Base-by-base conservation (phyloP, 2,888 invertebrate genomes). In the Seladonia tumulorum region DNA sequence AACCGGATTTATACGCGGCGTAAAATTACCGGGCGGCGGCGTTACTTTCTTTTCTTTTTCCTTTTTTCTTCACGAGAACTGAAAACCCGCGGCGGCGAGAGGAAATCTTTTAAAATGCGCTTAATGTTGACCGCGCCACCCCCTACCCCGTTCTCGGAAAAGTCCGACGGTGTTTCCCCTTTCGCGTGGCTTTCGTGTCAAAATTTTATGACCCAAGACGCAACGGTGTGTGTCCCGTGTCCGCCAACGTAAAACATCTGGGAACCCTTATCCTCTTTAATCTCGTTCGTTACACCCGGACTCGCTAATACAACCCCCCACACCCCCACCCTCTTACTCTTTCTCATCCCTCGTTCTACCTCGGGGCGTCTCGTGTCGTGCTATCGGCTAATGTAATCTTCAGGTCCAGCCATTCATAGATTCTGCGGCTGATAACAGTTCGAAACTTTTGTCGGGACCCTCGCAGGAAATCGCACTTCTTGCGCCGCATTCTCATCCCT, bases 321-420 rank as follows among this genome's bases (percentile, higher is more conserved):
- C 63, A 12, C 42, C 8, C n/a, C 74, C 80, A 76, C 12, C 1
- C 53, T 10, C 14, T 14, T 60, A 5, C 25, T 39, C 68, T 68
- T 76, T 76, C 82, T 76, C 79, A 47, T 83, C 63, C 84, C 85
- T 47, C 39, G 68, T 68, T 80, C 82, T 75, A 77, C 79, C 88
- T 79, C 70, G 74, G 72, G 83, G 86, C 86, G 79, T 89, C 81
- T 86, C 86, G 68, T 85, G 75, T 85, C 70, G 68, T 42, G 74
- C 39, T 89, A 90, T 90, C 90, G 80, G 66, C 71, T 83, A 89
- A 89, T 87, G 90, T 87, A 88, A 88, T 90, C 90, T 87, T 68
- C 42, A 76, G 83, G 82, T 86, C 81, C 87, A 71, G 80, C 90
- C 86, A 88, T 90, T 90, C 90, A 83, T 86, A 90, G 90, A 90